phyloP scores from a whole-genome alignment of 2,888 invertebrate genomes.

The Morinoia aosen region DNA sequence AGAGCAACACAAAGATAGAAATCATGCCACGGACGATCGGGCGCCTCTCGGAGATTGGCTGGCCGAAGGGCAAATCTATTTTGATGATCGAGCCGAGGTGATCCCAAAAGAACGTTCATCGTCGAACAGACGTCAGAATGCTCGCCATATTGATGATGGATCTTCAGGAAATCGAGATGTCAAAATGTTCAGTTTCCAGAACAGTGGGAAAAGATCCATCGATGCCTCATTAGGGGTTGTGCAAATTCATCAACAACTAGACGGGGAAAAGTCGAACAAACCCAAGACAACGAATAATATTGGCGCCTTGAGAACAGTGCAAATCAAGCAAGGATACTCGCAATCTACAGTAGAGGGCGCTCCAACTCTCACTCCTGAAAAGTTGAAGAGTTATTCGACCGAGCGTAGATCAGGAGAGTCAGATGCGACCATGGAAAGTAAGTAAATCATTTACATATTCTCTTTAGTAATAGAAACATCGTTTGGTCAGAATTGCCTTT shows the following conservation, averaged over 20 bases:
- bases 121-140: not conserved
- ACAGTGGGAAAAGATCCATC: not conserved
- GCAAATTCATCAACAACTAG: not conserved
- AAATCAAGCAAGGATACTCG: slow-evolving; percentile 13
- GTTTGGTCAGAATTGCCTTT: not conserved
- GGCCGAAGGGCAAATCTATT: slow-evolving; percentile 20
- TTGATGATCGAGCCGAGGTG: slow-evolving; percentile 12
- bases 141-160: slow-evolving; percentile 36
- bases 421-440: not conserved
- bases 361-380: not conserved
- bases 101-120: not conserved
- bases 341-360: not conserved
- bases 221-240: not conserved
- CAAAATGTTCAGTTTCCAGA: not conserved
- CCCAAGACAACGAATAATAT: not conserved
- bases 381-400: not conserved
- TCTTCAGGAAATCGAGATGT: not conserved
- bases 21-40: not conserved
- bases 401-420: not conserved
- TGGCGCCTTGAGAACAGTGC: not conserved
- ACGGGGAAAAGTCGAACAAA: not conserved
- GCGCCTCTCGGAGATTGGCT: not conserved
- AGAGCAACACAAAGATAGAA: not conserved
- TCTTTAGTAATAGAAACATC: not conserved
- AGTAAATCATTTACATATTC: not conserved